Evolutionary conservation across 2,888 invertebrate species (phyloP), one percentile per base, ranked within the genome.

Genomic region (Hypomecis atomaria): DNA sequence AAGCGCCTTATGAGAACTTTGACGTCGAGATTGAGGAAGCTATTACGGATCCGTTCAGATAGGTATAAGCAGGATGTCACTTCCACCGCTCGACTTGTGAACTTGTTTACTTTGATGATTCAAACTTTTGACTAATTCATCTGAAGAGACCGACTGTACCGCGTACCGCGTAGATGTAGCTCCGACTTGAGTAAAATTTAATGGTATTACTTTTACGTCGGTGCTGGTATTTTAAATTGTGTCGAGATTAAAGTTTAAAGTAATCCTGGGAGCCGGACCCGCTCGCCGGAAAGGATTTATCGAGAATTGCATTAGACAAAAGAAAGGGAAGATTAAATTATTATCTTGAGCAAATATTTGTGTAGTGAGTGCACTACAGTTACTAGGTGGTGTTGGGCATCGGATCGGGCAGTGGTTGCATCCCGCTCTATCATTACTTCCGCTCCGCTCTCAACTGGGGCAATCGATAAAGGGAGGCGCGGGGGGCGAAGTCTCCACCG

Each of bases 391-490:
- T 85, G 87, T 87, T 85, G 87, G 87, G 83, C 87, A 87, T 83
- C 81, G 83, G 83, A 83, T 87, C 88, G 89, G 90, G 84, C 88
- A 88, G 87, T 90, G 86, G 89, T 90, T 90, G 92, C 92, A 91
- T 92, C 92, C 87, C 85, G 86, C 87, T 92, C 92, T 92, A 89
- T 91, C 91, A 87, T 89, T 89, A 86, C 88, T 91, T 90, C 89
- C 92, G 89, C 89, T 88, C 89, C 88, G 88, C 90, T 93, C 90
- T 92, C 94, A 94, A 94, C 94, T 94, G 93, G 94, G 94, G 93
- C 94, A 94, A 94, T 94, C 94, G 94, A 94, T 94, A 94, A 84
- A 81, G 85, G 79, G 86, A 82, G 82, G 69, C 70, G 78, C 69
- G 79, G 79, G 81, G 78, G 79, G 69, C 75, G 76, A 55, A 59